Evolutionary conservation across 1,140 invertebrate species (phyloP), one percentile per base, ranked within the genome.

Genomic region (Drosophila willistoni): DNA sequence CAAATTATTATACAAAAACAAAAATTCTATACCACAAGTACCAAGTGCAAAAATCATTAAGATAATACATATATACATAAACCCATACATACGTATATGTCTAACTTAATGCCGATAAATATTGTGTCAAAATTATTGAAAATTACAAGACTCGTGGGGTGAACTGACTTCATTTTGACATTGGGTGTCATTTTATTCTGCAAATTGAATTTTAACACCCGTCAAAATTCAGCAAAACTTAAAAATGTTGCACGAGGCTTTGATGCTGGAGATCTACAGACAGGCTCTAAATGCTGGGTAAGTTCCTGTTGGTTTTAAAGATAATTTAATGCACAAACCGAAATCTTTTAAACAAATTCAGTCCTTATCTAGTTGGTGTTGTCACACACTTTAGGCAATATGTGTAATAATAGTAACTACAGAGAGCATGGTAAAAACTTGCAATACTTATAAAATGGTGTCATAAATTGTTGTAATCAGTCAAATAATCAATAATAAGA

Each of bases 221-320:
- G 70, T 69, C 86, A 91, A 90, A 91, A 91, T 91, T 91, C 90
- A 91, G 55, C 85, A 91, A 90, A 91, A 92, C 68, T 77, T 90
- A 14, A 91, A 91, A 77, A 92, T 92, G 91, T 81, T 92, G 71
- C 91, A 92, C 85, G 91, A 92, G 75, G 91, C 91, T 57, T 61
- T 92, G 64, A 92, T 92, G 91, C 79, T 92, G 65, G 91, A 92
- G 75, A 92, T 92, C 79, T 92, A 92, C 90, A 89, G 91, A 80
- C 91, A 92, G 80, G 91, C 91, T 63, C 71, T 92, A 41, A 92
- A 91, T 86, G 91, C 91, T 68, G 91, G 91, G 91, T 92, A 92
- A 92, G 22, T 25, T 25, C 22, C 2, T 25, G 22, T 25, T 25
- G 22, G 22, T 0, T 4, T 25, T 25, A 4, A 25, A 25, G 22